Evolutionary conservation across 2,113 vertebrate species (phyloP).

Genomic region (Nestor notabilis): DNA sequence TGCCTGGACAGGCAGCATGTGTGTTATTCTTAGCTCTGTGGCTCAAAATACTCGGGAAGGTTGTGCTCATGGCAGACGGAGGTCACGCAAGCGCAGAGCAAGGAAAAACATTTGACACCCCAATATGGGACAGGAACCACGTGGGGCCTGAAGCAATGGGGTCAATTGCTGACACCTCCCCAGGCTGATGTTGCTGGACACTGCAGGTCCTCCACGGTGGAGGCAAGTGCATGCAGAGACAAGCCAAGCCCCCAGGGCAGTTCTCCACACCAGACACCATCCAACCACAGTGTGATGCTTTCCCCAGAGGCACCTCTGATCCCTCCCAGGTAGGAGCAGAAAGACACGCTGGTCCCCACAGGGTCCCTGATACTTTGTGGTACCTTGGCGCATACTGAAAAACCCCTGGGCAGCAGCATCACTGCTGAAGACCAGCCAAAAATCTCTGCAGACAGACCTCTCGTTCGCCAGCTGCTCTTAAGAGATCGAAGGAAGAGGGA

Average conservation of each 20-base stretch:
- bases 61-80: neutral
- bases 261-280: neutral
- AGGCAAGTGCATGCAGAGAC: neutral
- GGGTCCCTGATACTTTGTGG: neutral
- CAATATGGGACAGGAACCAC: neutral
- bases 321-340: neutral
- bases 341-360: neutral
- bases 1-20: rapidly evolving
- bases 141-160: neutral
- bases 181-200: neutral
- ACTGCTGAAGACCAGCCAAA: neutral
- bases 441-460: neutral
- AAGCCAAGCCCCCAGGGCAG: neutral
- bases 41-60: conserved; percentile 24
- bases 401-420: neutral
- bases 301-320: neutral
- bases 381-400: neutral
- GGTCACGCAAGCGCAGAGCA: conserved; percentile 13
- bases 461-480: neutral
- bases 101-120: neutral
- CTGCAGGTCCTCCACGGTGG: neutral
- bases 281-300: neutral
- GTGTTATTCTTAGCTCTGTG: conserved; percentile 55
- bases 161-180: neutral
- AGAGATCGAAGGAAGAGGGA: neutral